A percentile compares a stretch with the other conserved stretches of the same genome.
phyloP scores from a whole-genome alignment of 2,797 vertebrate species.

The Cyprinodon diabolis region DNA sequence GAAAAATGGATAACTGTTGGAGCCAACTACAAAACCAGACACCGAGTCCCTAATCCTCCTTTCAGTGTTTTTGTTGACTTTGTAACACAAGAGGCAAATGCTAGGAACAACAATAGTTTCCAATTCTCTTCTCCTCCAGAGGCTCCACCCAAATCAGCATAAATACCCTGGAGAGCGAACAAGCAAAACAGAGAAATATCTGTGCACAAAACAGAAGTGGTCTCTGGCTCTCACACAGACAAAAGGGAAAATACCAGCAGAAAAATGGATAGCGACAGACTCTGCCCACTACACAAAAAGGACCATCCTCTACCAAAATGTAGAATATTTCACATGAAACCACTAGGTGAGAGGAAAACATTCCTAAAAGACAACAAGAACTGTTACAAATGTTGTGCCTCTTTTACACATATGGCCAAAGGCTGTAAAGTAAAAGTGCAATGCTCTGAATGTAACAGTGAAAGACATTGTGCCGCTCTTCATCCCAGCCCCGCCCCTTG shows the following conservation, averaged over 20 bases:
- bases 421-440: not conserved
- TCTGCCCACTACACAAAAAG: too few species aligned
- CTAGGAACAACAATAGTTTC: conserved; percentile 38
- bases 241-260: not conserved
- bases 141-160: not conserved
- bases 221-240: fast-evolving
- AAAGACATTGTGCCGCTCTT: not conserved
- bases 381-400: not conserved
- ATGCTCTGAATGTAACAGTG: not conserved
- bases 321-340: too few species aligned
- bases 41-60: conserved; percentile 18
- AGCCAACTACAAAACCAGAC: conserved; percentile 21
- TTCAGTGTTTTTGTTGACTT: conserved; percentile 49
- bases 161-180: not conserved
- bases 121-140: not conserved
- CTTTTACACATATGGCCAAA: not conserved
- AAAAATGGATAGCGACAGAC: not conserved
- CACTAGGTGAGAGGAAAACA: not conserved
- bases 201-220: conserved; percentile 5
- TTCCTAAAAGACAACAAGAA: not conserved
- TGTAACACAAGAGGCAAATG: conserved; percentile 29
- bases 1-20: conserved; percentile 42
- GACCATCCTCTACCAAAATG: too few species aligned
- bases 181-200: not conserved
- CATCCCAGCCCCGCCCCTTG: not conserved